These are phyloP conservation scores for Cosmia pyralina DNA, from an alignment of 2,888 invertebrate species.

Conservation along the genomic window DNA sequence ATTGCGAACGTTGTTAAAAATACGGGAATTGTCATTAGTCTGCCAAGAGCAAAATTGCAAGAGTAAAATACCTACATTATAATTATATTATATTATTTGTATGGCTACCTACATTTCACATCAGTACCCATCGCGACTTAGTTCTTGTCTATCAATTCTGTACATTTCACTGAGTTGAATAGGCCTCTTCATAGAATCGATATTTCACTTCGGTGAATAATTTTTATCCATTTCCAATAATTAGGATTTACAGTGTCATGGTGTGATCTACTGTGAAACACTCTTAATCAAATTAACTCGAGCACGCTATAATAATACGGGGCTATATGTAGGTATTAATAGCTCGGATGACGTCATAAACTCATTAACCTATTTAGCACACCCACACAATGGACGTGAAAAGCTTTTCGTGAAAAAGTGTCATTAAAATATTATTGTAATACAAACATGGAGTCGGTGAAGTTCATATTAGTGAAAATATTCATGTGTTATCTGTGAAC, in stretches of 20 bases:
- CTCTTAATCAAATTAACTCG: conserved; percentile 13
- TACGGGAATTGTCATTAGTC: too few species aligned
- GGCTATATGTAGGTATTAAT: conserved; percentile 1
- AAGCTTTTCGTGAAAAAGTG: conserved; percentile 27
- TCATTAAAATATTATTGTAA: conserved; percentile 22
- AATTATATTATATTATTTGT: too few species aligned
- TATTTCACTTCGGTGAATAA: conserved; percentile 55
- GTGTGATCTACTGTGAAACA: conserved; percentile 32
- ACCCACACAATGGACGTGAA: conserved; percentile 8
- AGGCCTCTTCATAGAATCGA: conserved; percentile 42
- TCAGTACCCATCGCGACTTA: not conserved
- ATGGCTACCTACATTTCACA: not conserved
- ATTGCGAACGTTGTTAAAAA: too few species aligned
- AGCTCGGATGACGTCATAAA: conserved; percentile 34
- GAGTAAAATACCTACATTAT: too few species aligned
- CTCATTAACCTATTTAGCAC: conserved; percentile 45
- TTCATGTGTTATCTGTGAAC: not conserved
- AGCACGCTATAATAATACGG: not conserved
- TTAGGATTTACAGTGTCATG: conserved; percentile 46
- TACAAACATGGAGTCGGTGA: not conserved
- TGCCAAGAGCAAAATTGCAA: too few species aligned
- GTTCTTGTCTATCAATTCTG: conserved; percentile 21
- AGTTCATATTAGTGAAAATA: not conserved
- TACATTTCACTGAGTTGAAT: conserved; percentile 41
- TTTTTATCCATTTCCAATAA: conserved; percentile 52